Evolutionary conservation across 2,113 vertebrate genomes (phyloP).

Genomic region (Vidua chalybeata): DNA sequence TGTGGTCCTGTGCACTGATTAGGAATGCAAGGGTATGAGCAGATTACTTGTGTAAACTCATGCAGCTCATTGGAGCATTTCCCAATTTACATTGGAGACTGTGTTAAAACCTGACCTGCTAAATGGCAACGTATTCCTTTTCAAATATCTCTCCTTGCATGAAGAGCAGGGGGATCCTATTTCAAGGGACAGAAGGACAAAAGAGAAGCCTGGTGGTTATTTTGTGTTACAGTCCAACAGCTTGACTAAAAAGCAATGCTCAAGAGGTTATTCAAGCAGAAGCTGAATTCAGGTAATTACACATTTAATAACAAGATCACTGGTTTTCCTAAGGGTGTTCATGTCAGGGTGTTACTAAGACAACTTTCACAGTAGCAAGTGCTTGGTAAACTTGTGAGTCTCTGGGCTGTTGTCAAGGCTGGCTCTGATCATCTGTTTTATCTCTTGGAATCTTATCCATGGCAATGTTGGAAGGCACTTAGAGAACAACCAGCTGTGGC

Average conservation of each 20-base stretch:
- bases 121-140: neutral
- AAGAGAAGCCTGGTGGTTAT: neutral
- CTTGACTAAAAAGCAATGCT: neutral
- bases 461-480: neutral
- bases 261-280: neutral
- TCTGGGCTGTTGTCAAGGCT: neutral
- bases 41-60: neutral
- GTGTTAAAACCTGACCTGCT: neutral
- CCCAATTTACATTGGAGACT: neutral
- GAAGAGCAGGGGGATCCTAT: neutral
- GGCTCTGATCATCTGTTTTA: neutral
- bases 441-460: neutral
- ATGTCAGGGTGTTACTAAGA: neutral
- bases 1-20: neutral
- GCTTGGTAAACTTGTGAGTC: neutral
- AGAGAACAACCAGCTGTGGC: neutral
- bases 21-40: neutral
- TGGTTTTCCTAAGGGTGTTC: neutral
- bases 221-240: neutral
- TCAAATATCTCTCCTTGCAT: neutral
- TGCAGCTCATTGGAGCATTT: neutral
- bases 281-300: neutral
- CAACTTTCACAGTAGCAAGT: neutral
- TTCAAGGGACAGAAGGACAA: neutral
- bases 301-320: neutral